Conservation (phyloP, 1,140 invertebrate species). For the Drosophila hydei region DNA sequence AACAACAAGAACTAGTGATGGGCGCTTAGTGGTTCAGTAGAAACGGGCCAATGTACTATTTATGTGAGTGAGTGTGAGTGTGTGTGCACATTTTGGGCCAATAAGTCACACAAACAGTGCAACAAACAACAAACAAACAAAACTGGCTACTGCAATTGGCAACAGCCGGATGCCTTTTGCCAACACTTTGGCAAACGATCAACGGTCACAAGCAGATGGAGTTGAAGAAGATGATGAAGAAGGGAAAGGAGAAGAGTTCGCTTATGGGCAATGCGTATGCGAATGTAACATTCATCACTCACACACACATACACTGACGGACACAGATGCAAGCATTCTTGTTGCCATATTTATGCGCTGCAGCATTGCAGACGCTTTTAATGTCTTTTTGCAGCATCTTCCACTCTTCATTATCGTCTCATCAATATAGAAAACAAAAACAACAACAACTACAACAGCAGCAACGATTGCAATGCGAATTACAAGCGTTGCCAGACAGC, state of each 20-base stretch:
- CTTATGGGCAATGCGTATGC: slow-evolving; percentile 46
- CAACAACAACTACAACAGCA: slow-evolving; percentile 16
- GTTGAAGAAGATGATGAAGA: slow-evolving; percentile 3
- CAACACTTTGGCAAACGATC: slow-evolving; percentile 58
- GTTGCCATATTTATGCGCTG: slow-evolving; percentile 73
- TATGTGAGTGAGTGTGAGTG: slow-evolving; percentile 13
- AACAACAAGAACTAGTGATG: slow-evolving; percentile 30
- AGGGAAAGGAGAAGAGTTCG: slow-evolving; percentile 5
- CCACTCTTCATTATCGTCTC: slow-evolving; percentile 61
- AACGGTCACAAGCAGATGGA: slow-evolving; percentile 18
- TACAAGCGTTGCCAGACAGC: slow-evolving; percentile 28
- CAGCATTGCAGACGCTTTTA: slow-evolving; percentile 74
- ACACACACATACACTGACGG: background rate
- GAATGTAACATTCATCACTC: slow-evolving; percentile 46
- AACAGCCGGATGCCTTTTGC: slow-evolving; percentile 69
- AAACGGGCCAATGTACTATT: slow-evolving; percentile 67
- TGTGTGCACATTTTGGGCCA: slow-evolving; percentile 68
- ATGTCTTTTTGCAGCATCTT: slow-evolving; percentile 57
- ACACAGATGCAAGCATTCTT: slow-evolving; percentile 33
- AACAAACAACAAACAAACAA: slow-evolving; percentile 45
- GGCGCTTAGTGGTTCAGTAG: slow-evolving; percentile 37
- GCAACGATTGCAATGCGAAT: slow-evolving; percentile 20
- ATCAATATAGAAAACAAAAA: slow-evolving; percentile 21
- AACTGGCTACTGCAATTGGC: slow-evolving; percentile 65
- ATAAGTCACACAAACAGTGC: slow-evolving; percentile 72